Evolutionary conservation across 1,140 invertebrate species (phyloP).

Genomic region (Cyphomyrmex costatus): DNA sequence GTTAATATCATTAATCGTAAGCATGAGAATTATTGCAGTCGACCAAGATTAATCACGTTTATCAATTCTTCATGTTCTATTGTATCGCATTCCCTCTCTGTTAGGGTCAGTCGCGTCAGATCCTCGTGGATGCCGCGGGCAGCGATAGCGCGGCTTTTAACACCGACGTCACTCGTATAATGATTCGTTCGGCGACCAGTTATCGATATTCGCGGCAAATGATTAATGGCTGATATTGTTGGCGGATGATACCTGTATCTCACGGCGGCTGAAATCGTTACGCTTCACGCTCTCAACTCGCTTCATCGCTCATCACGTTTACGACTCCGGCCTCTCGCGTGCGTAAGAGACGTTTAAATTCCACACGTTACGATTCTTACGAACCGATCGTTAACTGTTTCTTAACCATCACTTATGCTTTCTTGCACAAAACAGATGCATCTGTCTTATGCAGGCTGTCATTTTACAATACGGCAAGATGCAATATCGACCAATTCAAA

Average conservation of each 20-base stretch:
- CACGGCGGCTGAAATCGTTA: constrained; percentile 33
- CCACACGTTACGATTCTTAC: constrained; percentile 6
- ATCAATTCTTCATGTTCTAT: constrained; percentile 24
- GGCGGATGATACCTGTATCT: constrained; percentile 2
- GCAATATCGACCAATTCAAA: neutral
- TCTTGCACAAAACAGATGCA: neutral
- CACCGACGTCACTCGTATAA: constrained; percentile 30
- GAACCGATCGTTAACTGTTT: constrained; percentile 30
- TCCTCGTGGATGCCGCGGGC: constrained; percentile 34
- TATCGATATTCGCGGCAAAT: constrained; percentile 36
- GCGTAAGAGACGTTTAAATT: constrained; percentile 37
- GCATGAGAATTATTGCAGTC: neutral
- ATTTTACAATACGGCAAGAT: neutral
- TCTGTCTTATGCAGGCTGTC: neutral
- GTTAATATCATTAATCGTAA: constrained; percentile 33
- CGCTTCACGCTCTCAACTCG: constrained; percentile 25
- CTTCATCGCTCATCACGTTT: constrained; percentile 35
- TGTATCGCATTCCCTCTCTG: constrained; percentile 26
- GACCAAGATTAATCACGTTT: constrained; percentile 29
- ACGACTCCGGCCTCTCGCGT: neutral
- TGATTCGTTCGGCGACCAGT: constrained; percentile 9
- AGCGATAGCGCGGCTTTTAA: constrained; percentile 27
- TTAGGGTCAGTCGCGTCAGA: constrained; percentile 7
- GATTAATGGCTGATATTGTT: constrained; percentile 48
- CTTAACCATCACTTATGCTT: constrained; percentile 12